phyloP scores from a whole-genome alignment of 2,888 invertebrate species.

The Nephrotoma appendiculata region DNA sequence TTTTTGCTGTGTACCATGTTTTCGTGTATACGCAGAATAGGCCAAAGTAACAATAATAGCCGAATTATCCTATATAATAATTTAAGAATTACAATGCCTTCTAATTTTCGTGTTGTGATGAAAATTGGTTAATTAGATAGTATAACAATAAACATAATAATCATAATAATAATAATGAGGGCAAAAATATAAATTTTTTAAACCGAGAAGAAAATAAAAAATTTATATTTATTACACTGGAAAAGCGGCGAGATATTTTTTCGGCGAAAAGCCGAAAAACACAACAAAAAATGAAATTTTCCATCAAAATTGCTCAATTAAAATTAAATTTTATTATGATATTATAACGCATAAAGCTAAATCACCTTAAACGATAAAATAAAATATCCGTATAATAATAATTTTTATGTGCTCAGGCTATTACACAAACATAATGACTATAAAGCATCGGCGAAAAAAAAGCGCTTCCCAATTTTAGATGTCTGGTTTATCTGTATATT shows the following conservation, averaged over 20 bases:
- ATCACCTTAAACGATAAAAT: not conserved
- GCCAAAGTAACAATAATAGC: not conserved
- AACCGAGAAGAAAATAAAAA: not conserved
- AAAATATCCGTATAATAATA: not conserved
- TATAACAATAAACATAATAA: not conserved
- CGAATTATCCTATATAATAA: not conserved
- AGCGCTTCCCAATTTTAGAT: not conserved
- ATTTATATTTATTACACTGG: not conserved
- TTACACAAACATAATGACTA: not conserved
- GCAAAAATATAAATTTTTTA: not conserved
- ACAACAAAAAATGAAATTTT: not conserved
- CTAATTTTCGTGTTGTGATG: not conserved
- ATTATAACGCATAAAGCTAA: not conserved
- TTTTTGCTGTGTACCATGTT: not conserved
- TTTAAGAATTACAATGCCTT: not conserved
- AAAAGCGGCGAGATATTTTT: not conserved
- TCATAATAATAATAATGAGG: not conserved
- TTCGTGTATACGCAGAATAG: not conserved
- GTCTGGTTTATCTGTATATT: not conserved
- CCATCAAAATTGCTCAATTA: not conserved
- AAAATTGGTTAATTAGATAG: not conserved
- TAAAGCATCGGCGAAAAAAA: not conserved
- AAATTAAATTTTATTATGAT: not conserved
- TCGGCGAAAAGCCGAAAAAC: not conserved
- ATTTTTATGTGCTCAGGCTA: not conserved